Evolutionary conservation across 2,797 vertebrate species (phyloP).

Genomic region (Rhynchonycteris naso): DNA sequence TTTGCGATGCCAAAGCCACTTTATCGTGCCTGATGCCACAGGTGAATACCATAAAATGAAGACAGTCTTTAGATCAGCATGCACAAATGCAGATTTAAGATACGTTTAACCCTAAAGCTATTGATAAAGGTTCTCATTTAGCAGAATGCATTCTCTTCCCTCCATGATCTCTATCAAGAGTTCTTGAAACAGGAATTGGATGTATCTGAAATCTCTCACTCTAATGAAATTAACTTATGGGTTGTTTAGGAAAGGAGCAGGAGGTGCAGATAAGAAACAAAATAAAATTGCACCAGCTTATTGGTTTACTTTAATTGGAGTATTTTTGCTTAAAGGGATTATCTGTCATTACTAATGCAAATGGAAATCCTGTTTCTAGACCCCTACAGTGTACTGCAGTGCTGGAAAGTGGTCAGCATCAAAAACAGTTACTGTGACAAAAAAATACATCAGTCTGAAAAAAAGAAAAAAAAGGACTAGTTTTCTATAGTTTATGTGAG

Average conservation of each 20-base stretch:
- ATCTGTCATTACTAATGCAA: conserved; percentile 78
- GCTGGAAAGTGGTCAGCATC: conserved; percentile 68
- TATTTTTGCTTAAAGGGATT: conserved; percentile 77
- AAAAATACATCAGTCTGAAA: conserved; percentile 63
- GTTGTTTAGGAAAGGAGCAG: conserved; percentile 54
- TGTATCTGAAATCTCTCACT: conserved; percentile 70
- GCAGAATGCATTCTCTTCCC: conserved; percentile 44
- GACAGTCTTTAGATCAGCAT: background rate
- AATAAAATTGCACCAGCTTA: conserved; percentile 57
- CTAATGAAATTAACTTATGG: conserved; percentile 65
- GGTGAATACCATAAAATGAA: background rate
- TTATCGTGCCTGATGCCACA: background rate
- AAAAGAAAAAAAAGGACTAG: conserved; percentile 74
- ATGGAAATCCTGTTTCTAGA: conserved; percentile 76
- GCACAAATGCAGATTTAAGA: background rate
- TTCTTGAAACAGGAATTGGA: conserved; percentile 56
- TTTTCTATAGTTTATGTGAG: conserved; percentile 40
- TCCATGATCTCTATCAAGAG: conserved; percentile 53
- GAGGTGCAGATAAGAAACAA: conserved; percentile 66
- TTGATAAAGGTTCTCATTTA: conserved; percentile 39
- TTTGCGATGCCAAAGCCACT: background rate
- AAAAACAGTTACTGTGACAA: conserved; percentile 65
- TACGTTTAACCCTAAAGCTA: background rate
- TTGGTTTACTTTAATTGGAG: conserved; percentile 79
- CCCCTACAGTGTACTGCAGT: conserved; percentile 66